Evolutionary conservation across 2,888 invertebrate genomes (phyloP).

Genomic region (Cheilosia vernalis): DNA sequence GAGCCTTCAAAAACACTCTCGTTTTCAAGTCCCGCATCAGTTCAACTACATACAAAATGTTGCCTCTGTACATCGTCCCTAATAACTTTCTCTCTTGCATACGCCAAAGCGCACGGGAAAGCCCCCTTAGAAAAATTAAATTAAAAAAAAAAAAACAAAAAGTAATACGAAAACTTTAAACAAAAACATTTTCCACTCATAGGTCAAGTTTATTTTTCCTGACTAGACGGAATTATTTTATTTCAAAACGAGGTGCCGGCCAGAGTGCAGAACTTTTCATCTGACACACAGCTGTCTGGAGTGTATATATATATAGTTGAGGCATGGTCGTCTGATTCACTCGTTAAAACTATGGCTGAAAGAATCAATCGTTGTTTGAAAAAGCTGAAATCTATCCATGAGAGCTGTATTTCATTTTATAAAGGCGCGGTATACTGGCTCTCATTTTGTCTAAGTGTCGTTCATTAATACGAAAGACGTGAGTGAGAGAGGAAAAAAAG

Average conservation of each 20-base stretch:
- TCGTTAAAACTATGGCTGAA: slow-evolving; percentile 16
- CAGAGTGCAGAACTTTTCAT: slow-evolving; percentile 48
- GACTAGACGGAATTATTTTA: slow-evolving; percentile 61
- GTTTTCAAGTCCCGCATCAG: slow-evolving; percentile 36
- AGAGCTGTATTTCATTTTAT: slow-evolving; percentile 3
- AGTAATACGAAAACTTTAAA: slow-evolving; percentile 36
- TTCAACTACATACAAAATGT: slow-evolving; percentile 17
- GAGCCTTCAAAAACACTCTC: slow-evolving; percentile 30
- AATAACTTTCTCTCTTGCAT: slow-evolving; percentile 54
- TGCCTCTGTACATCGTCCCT: slow-evolving; percentile 21
- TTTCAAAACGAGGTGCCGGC: background rate
- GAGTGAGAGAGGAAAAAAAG: slow-evolving; percentile 26
- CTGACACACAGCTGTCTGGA: slow-evolving; percentile 40
- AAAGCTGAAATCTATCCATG: background rate
- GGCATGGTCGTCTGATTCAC: slow-evolving; percentile 32
- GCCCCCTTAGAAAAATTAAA: slow-evolving; percentile 15
- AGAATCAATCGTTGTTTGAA: slow-evolving; percentile 13
- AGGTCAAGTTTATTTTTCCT: slow-evolving; percentile 67
- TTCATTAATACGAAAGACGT: slow-evolving; percentile 53
- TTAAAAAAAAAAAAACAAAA: no score
- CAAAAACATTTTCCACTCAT: slow-evolving; percentile 61
- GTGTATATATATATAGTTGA: slow-evolving; percentile 13
- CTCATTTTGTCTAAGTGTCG: slow-evolving; percentile 70
- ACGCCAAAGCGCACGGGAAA: background rate
- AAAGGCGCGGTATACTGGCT: slow-evolving; percentile 52